phyloP scores from a whole-genome alignment of 2,888 invertebrate genomes.

The Morinoia aosen region DNA sequence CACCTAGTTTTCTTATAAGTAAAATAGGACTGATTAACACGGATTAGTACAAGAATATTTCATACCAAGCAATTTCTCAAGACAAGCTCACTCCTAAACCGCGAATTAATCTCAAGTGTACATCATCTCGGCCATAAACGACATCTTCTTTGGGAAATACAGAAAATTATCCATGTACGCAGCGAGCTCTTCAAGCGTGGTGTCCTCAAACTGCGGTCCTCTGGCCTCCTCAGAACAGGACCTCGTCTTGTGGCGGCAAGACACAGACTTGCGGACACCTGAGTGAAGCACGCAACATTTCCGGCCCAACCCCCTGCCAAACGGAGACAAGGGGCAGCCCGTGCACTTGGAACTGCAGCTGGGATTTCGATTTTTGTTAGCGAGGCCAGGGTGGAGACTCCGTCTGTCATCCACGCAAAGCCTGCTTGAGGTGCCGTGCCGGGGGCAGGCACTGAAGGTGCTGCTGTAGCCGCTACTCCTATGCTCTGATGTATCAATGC shows the following conservation, averaged over 20 bases:
- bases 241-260: neutral
- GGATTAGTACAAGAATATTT: neutral
- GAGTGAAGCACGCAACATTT: conserved; percentile 12
- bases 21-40: neutral
- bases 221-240: conserved; percentile 67
- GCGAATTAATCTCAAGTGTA: conserved; percentile 70
- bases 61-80: neutral
- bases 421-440: neutral
- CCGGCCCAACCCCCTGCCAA: neutral
- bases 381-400: neutral
- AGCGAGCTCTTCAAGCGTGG: conserved; percentile 72
- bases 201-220: conserved; percentile 69
- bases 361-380: neutral
- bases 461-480: neutral
- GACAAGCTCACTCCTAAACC: conserved; percentile 11
- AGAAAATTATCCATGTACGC: conserved; percentile 73
- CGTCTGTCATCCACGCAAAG: neutral
- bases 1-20: neutral
- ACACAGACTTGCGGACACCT: neutral
- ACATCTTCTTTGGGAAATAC: conserved; percentile 74
- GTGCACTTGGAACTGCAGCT: neutral
- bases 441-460: neutral
- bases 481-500: neutral
- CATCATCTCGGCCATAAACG: conserved; percentile 74
- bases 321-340: neutral